Percentiles rank a stretch among this genome's conserved stretches.
These are phyloP conservation scores for Pemphigus obesinymphae DNA, from an alignment of 1,140 invertebrate genomes.

Conservation along the genomic window DNA sequence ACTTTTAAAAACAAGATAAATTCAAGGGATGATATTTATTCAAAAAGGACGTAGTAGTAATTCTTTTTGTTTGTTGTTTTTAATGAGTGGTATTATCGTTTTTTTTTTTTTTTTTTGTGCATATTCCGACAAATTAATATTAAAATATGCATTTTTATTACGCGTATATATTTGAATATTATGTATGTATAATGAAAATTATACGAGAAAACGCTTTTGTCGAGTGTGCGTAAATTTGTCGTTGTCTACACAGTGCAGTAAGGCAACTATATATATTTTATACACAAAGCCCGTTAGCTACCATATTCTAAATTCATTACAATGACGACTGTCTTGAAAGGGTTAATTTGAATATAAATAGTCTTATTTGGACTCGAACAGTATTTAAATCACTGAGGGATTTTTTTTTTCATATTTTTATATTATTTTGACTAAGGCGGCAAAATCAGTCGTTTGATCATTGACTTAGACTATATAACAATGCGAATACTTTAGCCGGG, in stretches of 20 bases:
- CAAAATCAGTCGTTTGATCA: conserved; percentile 2
- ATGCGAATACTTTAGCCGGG: neutral
- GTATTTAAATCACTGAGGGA: too few species aligned
- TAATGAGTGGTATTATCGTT: neutral
- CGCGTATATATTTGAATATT: neutral
- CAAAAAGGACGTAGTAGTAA: neutral
- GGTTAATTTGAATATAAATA: conserved; percentile 13
- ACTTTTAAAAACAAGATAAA: neutral
- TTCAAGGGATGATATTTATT: neutral
- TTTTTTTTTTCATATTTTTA: neutral
- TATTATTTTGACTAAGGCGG: neutral
- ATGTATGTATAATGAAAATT: neutral
- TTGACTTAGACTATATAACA: neutral
- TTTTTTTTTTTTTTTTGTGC: neutral
- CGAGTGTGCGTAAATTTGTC: neutral
- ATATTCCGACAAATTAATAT: neutral
- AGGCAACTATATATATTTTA: too few species aligned
- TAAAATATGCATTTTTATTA: neutral
- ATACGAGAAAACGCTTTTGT: neutral
- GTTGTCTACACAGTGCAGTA: neutral
- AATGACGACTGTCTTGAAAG: neutral
- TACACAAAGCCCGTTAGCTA: neutral
- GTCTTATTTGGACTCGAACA: neutral
- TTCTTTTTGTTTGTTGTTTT: too few species aligned
- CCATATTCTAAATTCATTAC: neutral